Conservation (phyloP, 2,113 vertebrate genomes). For the Oriolus oriolus region DNA sequence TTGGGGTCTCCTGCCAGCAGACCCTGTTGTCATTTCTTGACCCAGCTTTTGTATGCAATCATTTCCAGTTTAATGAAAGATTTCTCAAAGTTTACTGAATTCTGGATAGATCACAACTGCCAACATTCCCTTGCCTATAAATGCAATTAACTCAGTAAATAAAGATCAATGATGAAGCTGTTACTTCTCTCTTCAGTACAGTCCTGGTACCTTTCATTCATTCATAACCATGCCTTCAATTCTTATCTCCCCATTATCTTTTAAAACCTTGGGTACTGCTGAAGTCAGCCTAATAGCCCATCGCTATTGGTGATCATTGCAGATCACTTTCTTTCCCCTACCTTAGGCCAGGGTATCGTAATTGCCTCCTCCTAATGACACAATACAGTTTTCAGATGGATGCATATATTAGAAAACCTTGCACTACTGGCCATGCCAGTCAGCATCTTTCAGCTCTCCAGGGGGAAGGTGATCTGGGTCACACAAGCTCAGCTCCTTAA, state of each 20-base stretch:
- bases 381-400: not conserved
- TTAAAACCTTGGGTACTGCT: not conserved
- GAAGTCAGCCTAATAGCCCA: not conserved
- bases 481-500: not conserved
- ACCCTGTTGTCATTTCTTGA: not conserved
- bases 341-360: not conserved
- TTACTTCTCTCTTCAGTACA: not conserved
- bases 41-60: not conserved
- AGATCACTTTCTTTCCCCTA: not conserved
- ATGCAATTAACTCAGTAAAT: not conserved
- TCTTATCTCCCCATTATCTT: not conserved
- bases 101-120: not conserved
- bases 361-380: not conserved
- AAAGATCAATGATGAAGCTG: not conserved
- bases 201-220: not conserved
- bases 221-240: not conserved
- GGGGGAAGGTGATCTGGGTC: not conserved
- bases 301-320: not conserved
- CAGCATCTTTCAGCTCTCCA: not conserved
- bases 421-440: not conserved
- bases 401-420: not conserved
- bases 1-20: not conserved
- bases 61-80: not conserved
- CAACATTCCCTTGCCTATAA: not conserved
- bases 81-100: not conserved